Evolutionary conservation across 1,140 invertebrate genomes (phyloP), one percentile per base, ranked within the genome.

Genomic region (Scylla paramamosain): DNA sequence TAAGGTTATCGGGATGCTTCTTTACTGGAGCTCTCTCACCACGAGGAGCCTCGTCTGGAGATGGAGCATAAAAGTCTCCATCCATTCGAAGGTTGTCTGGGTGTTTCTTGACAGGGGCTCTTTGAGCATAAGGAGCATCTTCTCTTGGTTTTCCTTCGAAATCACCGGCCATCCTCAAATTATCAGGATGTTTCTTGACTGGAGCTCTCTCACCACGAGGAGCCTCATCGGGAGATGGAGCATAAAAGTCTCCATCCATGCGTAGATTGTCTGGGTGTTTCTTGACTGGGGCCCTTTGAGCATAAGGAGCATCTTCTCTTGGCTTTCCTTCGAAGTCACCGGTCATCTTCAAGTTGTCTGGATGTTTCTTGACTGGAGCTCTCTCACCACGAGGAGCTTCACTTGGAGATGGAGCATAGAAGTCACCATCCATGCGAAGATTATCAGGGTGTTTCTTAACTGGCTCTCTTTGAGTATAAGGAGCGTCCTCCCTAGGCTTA

Each of bases 1-100:
- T 97, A 4, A 98, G 96, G 96, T 98, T 98, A 96, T 98, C 97
- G 95, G 97, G 97, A 0, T 97, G 97, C 95, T 97, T 97, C 87
- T 96, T 96, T 52, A 97, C 96, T 32, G 97, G 96, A 0, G 92
- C 92, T 28, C 88, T 25, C 31, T 90, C 88, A 3, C 88, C 88
- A 14, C 88, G 45, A 52, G 88, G 88, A 90, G 46, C 88, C 10
- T 90, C 88, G 4, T 25, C 88, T 52, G 45, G 88, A 8, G 88
- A n/a, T n/a, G 88, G 88, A 31, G 88, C 88, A 52, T 48, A 52
- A 32, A 90, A 90, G 88, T 90, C 88, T 10, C 88, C 88, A 14
- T 90, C 88, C 88, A 90, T 90, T 2, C 46, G 88, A 90, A 90
- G 88, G n/a, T 90, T 90, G 32, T 90, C 88, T 6, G 88, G 88